Base-by-base conservation (phyloP, 2,797 vertebrate species). In the Telmatherina bonti region DNA sequence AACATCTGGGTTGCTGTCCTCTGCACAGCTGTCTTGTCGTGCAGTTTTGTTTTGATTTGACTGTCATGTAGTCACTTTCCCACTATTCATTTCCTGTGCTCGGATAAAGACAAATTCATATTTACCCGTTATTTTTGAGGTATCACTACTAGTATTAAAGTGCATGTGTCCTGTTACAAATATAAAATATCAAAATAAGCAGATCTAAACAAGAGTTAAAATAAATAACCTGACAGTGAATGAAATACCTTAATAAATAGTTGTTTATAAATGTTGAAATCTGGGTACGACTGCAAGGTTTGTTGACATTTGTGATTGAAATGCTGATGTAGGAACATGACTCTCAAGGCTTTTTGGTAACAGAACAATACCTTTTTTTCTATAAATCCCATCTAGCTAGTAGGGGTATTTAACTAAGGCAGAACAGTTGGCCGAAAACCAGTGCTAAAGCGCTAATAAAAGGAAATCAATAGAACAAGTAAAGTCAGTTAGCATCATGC, bases 341-440 rank as follows among this genome's bases (percentile, higher is more conserved):
- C 64, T 76, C 71, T 64, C 75, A 24, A 49, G 47, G 47, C n/a
- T 24, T 12, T 45, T 45, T 20, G 24, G 9, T 24, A 10, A 24
- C 47, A n/a, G 12, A 49, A n/a, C 24, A 49, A 24, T 9, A 10
- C 47, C 4, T 22, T 49, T 49, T 49, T 11, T 24, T 22, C 11
- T 24, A 12, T 5, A 88, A 83, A 87, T 88, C 67, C 77, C 68
- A 76, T 67, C 63, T 45, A 56, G 66, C 78, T 54, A 78, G 54
- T 51, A 36, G 36, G 47, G 35, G 16, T 33, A 36, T 74, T 69
- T 78, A 72, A 80, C 15, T 18, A 41, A 41, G 18, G 38, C 16
- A 41, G 38, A 41, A 45, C 16, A 20, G 7, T 78, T 70, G 45
- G 45, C 47, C 47, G 24, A 49, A 47, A 54, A n/a, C 41, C 64